Base-by-base conservation (phyloP, 2,113 vertebrate genomes). In the Edolisoma coerulescens region DNA sequence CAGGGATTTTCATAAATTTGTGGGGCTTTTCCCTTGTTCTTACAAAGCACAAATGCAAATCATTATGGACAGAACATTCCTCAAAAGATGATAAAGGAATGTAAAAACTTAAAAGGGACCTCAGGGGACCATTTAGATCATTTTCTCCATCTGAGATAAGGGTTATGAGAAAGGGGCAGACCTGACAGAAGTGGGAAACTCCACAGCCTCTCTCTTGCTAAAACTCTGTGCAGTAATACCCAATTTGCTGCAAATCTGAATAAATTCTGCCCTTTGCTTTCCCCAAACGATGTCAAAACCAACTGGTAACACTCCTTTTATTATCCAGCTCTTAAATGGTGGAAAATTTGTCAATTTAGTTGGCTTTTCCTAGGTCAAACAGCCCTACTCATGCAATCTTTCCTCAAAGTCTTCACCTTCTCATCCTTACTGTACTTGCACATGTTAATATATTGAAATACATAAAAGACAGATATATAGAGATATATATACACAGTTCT, bases 1-100 rank as follows among this genome's bases (percentile, higher is more conserved):
- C 57, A 83, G n/a, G 49, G 71, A 83, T 90, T 94, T 87, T 69
- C 84, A 82, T 56, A 26, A 5, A 44, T 65, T 52, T 85, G 82
- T 64, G 59, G 53, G 17, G 3, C 50, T 84, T 86, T 42, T 74
- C 11, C 50, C 67, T 64, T 68, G n/a, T 73, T 94, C 87, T 91
- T 85, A 41, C 35, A 75, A 75, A 77, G 53, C 39, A 56, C 4
- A 42, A 92, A 92, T 20, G 56, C 33, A 63, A 75, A 69, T 82
- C 74, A 83, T 73, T 65, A 77, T 1, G 5, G 88, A 83, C 63
- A 88, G 35, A 80, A 37, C 37, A 69, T 79, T 95, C 86, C 79
- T 85, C 57, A 60, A 90, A 91, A n/a, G 54, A 61, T 24, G 28
- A 32, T 10, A 53, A 68, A 76, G 37, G 70, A 65, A 90, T 65